phyloP scores from a whole-genome alignment of 2,113 vertebrate genomes.

The Osmerus mordax region DNA sequence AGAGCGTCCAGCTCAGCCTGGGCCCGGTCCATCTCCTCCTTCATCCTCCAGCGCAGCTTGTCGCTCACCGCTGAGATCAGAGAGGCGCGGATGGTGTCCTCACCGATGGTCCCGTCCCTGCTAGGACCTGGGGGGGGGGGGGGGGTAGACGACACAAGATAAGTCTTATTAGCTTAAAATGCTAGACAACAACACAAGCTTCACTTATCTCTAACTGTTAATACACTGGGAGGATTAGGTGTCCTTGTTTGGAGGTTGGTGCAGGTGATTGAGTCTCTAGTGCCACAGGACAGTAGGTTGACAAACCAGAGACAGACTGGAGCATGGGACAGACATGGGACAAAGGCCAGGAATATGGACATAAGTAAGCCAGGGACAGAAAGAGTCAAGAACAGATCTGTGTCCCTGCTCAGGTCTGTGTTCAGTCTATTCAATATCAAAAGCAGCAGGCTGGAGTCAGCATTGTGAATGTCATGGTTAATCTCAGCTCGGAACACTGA shows the following conservation, averaged over 20 bases:
- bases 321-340: too few species aligned
- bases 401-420: neutral
- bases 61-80: conserved; percentile 96
- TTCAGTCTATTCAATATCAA: neutral
- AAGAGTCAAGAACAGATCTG: too few species aligned
- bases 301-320: too few species aligned
- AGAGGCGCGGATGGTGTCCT: conserved; percentile 96
- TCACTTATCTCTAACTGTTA: too few species aligned
- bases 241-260: too few species aligned
- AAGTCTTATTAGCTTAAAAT: too few species aligned
- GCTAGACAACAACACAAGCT: too few species aligned
- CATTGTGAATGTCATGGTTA: conserved; percentile 65
- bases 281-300: too few species aligned
- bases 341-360: neutral
- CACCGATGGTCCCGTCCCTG: conserved; percentile 92
- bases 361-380: too few species aligned
- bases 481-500: conserved; percentile 32
- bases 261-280: too few species aligned
- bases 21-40: conserved; percentile 97
- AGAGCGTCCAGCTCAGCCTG: conserved; percentile 95
- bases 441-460: conserved; percentile 42
- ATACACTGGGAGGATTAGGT: too few species aligned
- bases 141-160: neutral
- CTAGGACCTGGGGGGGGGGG: conserved; percentile 75
- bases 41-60: conserved; percentile 97